Evolutionary conservation across 2,888 invertebrate species (phyloP), one percentile per base, ranked within the genome.

Genomic region (Biston betularia): DNA sequence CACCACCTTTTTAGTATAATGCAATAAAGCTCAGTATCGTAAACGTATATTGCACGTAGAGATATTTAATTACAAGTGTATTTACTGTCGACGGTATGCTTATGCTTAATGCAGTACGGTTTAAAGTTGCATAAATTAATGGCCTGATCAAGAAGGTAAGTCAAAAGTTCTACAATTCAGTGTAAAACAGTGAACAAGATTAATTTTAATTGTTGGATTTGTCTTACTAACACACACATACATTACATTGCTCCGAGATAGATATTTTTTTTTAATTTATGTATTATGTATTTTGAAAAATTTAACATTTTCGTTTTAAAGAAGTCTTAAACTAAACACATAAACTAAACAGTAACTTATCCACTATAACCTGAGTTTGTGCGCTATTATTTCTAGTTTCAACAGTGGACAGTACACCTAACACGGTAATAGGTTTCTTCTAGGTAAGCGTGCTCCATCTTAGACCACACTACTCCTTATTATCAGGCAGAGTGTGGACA

Each of bases 11-110:
- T 71, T 76, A 75, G 72, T 71, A 69, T 72, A 68, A 64, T 62
- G 65, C 69, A 68, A 67, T 71, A 76, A 75, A 73, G 77, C 73
- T 75, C 68, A 76, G 69, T 73, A 73, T 75, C 65, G 67, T 68
- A 70, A 69, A 67, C 72, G 68, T 69, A 74, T 73, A 74, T 72
- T 74, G 71, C 70, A 73, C 72, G 63, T 72, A 68, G 66, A 65
- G 67, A 68, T 73, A 71, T 74, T 75, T 74, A 75, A 77, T 75
- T 76, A 73, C 72, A 65, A 70, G 48, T 7, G 42, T 8, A 52
- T 49, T 63, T 63, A 44, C 57, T 2, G n/a, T 12, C 40, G 1
- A 10, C 6, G 8, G 55, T 11, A 33, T 48, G 35, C 63, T 67
- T 72, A 73, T 63, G 48, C 5, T 0, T 0, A 40, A 33, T 5